Evolutionary conservation across 2,797 vertebrate genomes (phyloP), one percentile per base, ranked within the genome.

Genomic region (Thripadectes ignobilis): DNA sequence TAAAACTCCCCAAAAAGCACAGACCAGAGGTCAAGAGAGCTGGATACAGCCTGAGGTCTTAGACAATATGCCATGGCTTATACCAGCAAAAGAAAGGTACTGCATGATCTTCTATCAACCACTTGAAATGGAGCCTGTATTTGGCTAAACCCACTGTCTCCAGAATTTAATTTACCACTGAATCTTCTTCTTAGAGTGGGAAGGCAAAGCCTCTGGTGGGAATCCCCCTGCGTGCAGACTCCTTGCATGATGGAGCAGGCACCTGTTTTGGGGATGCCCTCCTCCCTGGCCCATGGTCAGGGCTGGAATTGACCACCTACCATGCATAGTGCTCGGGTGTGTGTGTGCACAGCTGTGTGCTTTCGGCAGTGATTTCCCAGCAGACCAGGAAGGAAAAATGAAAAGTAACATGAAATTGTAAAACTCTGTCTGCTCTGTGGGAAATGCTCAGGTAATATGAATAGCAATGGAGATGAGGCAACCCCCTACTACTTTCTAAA

Each of bases 401-500:
- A 82, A 61, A 68, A 81, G 89, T 39, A 81, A 85, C 81, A 85
- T 1, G 27, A 89, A 94, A 92, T 93, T 68, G 55, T 45, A 90
- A 80, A 93, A 41, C 72, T 22, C 11, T 0, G 0, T 86, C 58
- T 96, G 52, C 94, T 92, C 93, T 92, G 85, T 49, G 55, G 89
- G 95, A 94, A 89, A 75, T 12, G 61, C 29, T 89, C 57, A 65
- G 95, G 78, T 89, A 90, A 92, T 76, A 87, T 73, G 97, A 92
- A 91, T 88, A 93, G 88, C 51, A n/a, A 55, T 5, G 43, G 77
- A 88, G 77, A 55, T 0, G 3, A 94, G 38, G 66, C 66, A 88
- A 78, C 84, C 80, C 90, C 93, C 95, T 89, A 72, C 84, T 26
- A 87, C 52, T 95, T 96, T 59, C 83, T 84, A 91, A 96, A 97